A percentile compares a stretch with the other conserved stretches of the same genome.
Conservation (phyloP, 1,140 invertebrate species). For the Cyphomyrmex costatus region DNA sequence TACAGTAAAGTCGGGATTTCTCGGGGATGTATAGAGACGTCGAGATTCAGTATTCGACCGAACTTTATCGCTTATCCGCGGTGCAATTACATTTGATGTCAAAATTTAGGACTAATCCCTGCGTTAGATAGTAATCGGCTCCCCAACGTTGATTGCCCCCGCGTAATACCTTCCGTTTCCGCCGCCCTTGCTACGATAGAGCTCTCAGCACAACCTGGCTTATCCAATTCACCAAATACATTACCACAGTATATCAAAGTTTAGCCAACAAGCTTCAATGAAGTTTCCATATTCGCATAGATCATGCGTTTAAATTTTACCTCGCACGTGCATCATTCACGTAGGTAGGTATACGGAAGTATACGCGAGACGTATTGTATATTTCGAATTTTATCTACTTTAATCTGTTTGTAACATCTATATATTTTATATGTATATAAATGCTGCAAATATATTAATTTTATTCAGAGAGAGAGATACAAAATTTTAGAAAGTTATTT, state of each 20-base stretch:
- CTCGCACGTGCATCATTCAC: background rate
- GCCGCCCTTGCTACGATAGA: constrained; percentile 18
- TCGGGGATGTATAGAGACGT: background rate
- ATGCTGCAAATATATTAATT: constrained; percentile 18
- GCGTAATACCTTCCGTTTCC: constrained; percentile 55
- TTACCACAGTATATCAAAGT: constrained; percentile 49
- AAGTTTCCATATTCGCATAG: constrained; percentile 50
- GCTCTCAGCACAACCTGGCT: constrained; percentile 31
- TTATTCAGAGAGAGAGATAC: background rate
- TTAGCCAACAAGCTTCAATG: constrained; percentile 47
- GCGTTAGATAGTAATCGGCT: constrained; percentile 44
- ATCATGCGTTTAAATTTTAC: constrained; percentile 51
- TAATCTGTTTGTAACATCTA: constrained; percentile 8
- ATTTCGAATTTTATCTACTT: constrained; percentile 21
- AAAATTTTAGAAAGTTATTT: background rate
- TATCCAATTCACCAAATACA: constrained; percentile 57
- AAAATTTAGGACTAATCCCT: constrained; percentile 51
- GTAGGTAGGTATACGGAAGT: constrained; percentile 3
- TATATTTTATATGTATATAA: background rate
- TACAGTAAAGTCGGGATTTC: background rate
- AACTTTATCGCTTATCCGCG: constrained; percentile 15
- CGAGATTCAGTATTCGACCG: background rate
- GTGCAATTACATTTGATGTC: constrained; percentile 45
- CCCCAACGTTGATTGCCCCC: constrained; percentile 48
- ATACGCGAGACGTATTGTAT: background rate